Evolutionary conservation across 2,888 invertebrate species (phyloP), one percentile per base, ranked within the genome.

Genomic region (Cryptocephalus moraei): DNA sequence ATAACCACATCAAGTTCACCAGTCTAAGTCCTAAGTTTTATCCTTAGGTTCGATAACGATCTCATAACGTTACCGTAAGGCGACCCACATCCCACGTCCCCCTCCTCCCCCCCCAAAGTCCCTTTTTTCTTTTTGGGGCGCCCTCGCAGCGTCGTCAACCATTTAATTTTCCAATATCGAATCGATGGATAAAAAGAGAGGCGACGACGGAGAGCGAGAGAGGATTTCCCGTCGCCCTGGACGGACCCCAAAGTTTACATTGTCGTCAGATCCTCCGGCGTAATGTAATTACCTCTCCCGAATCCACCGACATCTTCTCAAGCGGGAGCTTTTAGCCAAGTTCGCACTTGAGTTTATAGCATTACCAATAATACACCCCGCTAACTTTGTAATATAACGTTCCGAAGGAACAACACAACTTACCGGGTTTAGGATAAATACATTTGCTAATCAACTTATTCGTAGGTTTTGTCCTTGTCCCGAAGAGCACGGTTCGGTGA

Each of bases 271-370:
- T 63, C 63, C 58, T 59, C 56, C 57, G 52, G 6, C 3, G 62
- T 66, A 66, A 66, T 63, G 57, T 58, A 62, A 65, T 66, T 66
- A 66, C 61, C 61, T 57, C 54, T 56, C 61, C 60, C 61, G 61
- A 62, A 56, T 61, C 60, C 61, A 61, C 62, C 61, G 58, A 58
- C 61, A 58, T 61, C 56, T 57, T 56, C 55, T 62, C 58, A 57
- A 62, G 64, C 58, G 56, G 61, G 59, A 52, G 65, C 66, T 65
- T 65, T 65, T 61, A 65, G 63, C 62, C 55, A 62, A 64, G 62
- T 65, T 65, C 63, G 61, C 62, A 62, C 65, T 64, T 57, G 59
- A 63, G 61, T 61, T 62, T 62, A 64, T 61, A 61, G 58, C 62
- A 59, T 64, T 66, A 65, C 60, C 63, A 61, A 63, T 63, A 66